Evolutionary conservation across 2,888 invertebrate genomes (phyloP), one percentile per base, ranked within the genome.

Genomic region (Caenorhabditis doughertyi): DNA sequence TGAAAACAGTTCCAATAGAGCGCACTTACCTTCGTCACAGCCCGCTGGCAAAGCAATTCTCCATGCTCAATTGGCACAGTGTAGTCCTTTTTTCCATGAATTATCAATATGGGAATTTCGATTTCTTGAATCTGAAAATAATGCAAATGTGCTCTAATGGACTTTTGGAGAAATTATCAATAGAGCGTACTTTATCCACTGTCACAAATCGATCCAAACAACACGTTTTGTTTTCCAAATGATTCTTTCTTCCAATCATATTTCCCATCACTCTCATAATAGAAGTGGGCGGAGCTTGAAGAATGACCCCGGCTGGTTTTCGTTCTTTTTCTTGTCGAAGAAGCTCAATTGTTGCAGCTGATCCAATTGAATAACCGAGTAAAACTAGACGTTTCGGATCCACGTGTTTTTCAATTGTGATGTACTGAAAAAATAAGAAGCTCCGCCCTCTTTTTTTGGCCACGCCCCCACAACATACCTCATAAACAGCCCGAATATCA

Each of bases 351-450:
- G 86, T 76, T 1, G 86, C 87, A 2, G 87, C 86, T 5, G 89
- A 85, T 39, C 89, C 89, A 25, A 89, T 88, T 2, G 87, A 87
- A 58, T 77, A 87, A 23, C 89, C 89, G 35, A 83, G 80, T 0
- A 89, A 64, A 7, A 89, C 77, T 5, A 89, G 58, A 16, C 81
- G 67, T 21, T 72, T 80, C 7, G 85, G 81, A 0, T 84, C 79
- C 9, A 89, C 73, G 21, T 79, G 71, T 32, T 70, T 72, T 16
- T 60, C 72, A 4, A 67, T 56, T 7, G 67, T 71, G 1, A 88
- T 62, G 76, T 87, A 64, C 84, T 87, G 72, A 16, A 71, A 74
- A 18, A 7, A 9, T 21, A 18, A 3, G n/a, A n/a, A n/a, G n/a
- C n/a, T n/a, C n/a, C n/a, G 29, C 32, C n/a, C 29, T 23, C 13